Base-by-base conservation (phyloP, 1,140 invertebrate species). In the Euura saliciscinereae region DNA sequence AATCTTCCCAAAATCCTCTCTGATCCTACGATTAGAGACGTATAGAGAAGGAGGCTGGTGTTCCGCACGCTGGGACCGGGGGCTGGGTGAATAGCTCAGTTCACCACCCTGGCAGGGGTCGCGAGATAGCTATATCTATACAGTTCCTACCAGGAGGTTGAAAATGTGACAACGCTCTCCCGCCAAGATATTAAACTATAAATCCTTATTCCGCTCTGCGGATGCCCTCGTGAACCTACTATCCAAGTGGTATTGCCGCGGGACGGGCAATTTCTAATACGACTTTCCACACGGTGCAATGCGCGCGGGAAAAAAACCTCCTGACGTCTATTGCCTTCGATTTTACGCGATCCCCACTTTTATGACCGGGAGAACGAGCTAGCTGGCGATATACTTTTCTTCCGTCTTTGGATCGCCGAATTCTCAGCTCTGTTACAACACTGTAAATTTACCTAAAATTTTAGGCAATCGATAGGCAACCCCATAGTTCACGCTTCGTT, bases 151-250 rank as follows among this genome's bases (percentile, higher is more conserved):
- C 77, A 77, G 78, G 78, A 81, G 83, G 79, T 83, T 82, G 84
- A 86, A 87, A 86, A 87, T 86, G 86, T 85, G 86, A 87, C 83
- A 82, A 84, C 83, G 81, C 82, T 81, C 82, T 76, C 78, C 79
- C 79, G 83, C 80, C 83, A 83, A 87, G 85, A 87, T 87, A 87
- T 87, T 87, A 87, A 87, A 87, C 86, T 87, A 86, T 87, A 87
- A 87, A 87, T 87, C 85, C 83, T 87, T 87, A 86, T 86, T 82
- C 85, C 78, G 76, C 78, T 83, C 80, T 74, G 78, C 76, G 82
- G 82, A 83, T 59, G 51, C 80, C 83, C 73, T 82, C 77, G 78
- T 77, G 74, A 83, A 75, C 77, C 76, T 51, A 71, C 70, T 74
- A 76, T 75, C 76, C 77, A 80, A 77, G 78, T 77, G 74, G 76